Base-by-base conservation (phyloP, 1,140 invertebrate species). In the Homalodisca vitripennis region DNA sequence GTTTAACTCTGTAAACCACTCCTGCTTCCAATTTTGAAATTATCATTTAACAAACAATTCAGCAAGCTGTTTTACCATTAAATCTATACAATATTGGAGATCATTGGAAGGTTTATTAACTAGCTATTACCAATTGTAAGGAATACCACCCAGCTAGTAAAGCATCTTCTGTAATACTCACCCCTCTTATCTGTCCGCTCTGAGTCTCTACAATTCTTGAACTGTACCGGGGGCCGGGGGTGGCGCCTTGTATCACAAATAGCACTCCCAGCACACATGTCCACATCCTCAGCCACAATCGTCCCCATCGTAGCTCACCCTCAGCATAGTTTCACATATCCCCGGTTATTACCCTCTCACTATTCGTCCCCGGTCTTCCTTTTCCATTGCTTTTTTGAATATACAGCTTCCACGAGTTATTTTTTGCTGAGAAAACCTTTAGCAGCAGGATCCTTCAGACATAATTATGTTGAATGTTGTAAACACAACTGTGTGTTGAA, bases 131-230 rank as follows among this genome's bases (percentile, higher is more conserved):
- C 64, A 20, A 47, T 66, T 68, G 20, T 62, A 64, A 62, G 27
- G 20, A 70, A 62, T 46, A 51, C 12, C 14, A 71, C 14, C 24
- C 30, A 62, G 10, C 30, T 47, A 34, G 3, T 13, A 12, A 34
- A 6, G 41, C 2, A 41, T 41, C 34, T n/a, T n/a, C n/a, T 46
- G 20, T 55, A 14, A 3, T 53, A 72, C 73, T 87, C 48, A 88
- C 81, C 32, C 89, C 89, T 70, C 88, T 81, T 66, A 91, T 87
- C 22, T 85, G 84, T 48, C 89, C 89, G 77, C 84, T 79, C 73
- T 87, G 81, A 2, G 86, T 89, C 73, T 85, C 84, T 13, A 89
- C 86, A 68, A 88, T 86, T 71, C 86, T 79, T 62, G 84, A 85
- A 79, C 84, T 86, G 80, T 86, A 86, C 41, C 85, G 80, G 34